Percentiles rank a stretch among this genome's conserved stretches.
phyloP scores from a whole-genome alignment of 1,140 invertebrate genomes.

The Zophobas morio region DNA sequence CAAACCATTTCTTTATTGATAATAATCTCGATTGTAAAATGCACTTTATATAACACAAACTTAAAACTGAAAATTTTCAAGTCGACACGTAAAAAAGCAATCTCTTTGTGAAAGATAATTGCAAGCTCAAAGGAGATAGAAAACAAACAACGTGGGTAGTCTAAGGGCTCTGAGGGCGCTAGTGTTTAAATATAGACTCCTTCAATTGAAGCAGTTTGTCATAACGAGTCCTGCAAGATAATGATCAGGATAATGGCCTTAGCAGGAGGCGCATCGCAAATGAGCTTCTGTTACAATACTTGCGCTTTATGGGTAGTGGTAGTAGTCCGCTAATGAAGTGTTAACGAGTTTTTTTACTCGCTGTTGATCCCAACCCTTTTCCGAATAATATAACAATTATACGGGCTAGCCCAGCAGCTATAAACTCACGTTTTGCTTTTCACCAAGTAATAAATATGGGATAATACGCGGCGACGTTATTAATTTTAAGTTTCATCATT shows the following conservation, averaged over 20 bases:
- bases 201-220: conserved; percentile 43
- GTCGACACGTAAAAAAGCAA: conserved; percentile 15
- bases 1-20: conserved; percentile 32
- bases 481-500: conserved; percentile 45
- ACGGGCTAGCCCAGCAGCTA: background rate
- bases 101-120: conserved; percentile 24
- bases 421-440: conserved; percentile 4
- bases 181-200: conserved; percentile 26
- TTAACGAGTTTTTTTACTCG: conserved; percentile 35
- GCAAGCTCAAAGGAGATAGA: conserved; percentile 18
- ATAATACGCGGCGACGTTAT: background rate
- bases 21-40: conserved; percentile 10
- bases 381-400: conserved; percentile 28
- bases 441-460: conserved; percentile 17
- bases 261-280: conserved; percentile 39
- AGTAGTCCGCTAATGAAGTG: conserved; percentile 36
- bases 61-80: background rate
- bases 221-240: conserved; percentile 45
- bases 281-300: conserved; percentile 42
- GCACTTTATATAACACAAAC: too few species aligned
- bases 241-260: conserved; percentile 44
- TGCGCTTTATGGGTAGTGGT: conserved; percentile 28
- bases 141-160: conserved; percentile 22
- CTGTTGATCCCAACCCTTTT: conserved; percentile 18
- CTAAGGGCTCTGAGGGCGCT: conserved; percentile 19